Evolutionary conservation across 2,888 invertebrate species (phyloP), one percentile per base, ranked within the genome.

Genomic region (Lycaena phlaeas): DNA sequence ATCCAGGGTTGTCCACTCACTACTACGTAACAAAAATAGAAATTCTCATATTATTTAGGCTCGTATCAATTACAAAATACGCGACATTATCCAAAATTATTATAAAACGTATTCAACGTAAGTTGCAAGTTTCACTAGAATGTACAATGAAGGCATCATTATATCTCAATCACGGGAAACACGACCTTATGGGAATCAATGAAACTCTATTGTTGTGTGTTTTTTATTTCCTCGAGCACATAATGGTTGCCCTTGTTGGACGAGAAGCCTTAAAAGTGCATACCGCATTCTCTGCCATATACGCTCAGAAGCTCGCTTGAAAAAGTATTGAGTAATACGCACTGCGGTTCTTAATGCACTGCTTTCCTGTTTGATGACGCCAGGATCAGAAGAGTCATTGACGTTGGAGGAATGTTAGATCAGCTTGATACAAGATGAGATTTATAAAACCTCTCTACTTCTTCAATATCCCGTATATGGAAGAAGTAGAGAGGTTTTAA

Each of bases 221-320:
- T 12, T 22, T 18, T 42, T 17, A 22, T 39, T 9, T 15, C 10
- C 6, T 27, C 14, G 14, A 40, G n/a, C 29, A 37, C 37, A 30
- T 12, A 29, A 34, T 41, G 45, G 40, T 36, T 54, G 51, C 58
- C 53, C 56, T 56, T 53, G 59, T 61, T 51, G 61, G 63, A 56
- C 57, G 53, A 49, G 73, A 54, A 71, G 58, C 79, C 81, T 70
- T 81, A 79, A 76, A 81, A 79, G 81, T 77, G 76, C 76, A 77
- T 65, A 72, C 74, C 53, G 64, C 78, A 76, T 79, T 77, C 75
- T 70, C 62, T 55, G 54, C 63, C 57, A 68, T 73, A 50, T 70
- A 59, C 68, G 59, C 57, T 61, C 61, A 65, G 68, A 67, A 68
- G 68, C 68, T 66, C 66, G 41, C 45, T 47, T 28, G 40, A 49